Evolutionary conservation across 2,113 vertebrate genomes (phyloP), one percentile per base, ranked within the genome.

Genomic region (Brachionichthys hirsutus): DNA sequence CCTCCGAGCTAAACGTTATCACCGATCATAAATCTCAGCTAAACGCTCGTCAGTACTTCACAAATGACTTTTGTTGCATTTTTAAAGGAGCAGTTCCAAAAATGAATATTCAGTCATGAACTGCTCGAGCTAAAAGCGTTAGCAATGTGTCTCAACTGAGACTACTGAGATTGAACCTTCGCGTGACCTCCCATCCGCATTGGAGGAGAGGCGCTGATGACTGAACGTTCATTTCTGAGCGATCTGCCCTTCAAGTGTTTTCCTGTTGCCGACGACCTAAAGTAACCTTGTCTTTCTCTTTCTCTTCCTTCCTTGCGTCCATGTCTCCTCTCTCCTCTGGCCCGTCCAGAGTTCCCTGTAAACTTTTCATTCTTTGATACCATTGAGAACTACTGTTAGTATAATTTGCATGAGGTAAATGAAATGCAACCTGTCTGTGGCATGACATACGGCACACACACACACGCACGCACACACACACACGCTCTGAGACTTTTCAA

Each of bases 321-420:
- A 5, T 48, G 61, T 50, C 49, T 70, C 69, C 55, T 82, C 50
- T 70, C 60, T 68, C 30, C 71, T 77, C 71, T 83, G 58, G 77
- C 85, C 79, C 65, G 77, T 80, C 65, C 85, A 94, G 94, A 93
- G 64, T 93, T 91, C 75, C 88, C 93, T 65, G 86, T 93, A 85
- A 91, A 90, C 87, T 89, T 93, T 89, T 93, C 93, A 67, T 90
- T 94, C 87, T 94, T 94, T 93, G 94, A 94, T 84, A 90, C 92
- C 86, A 92, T 94, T 88, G 93, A 94, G 80, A 94, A 93, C 91
- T 94, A 90, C 93, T 91, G 90, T 93, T 95, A 94, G 89, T 88
- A 72, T 69, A 38, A 24, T 67, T 58, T 86, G 90, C 89, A 90
- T 89, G 85, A 90, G 89, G 89, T 90, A 83, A 86, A 78, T 38